These are phyloP conservation scores for Euborellia annulipes DNA, from an alignment of 1,140 invertebrate genomes.

Conservation along the genomic window DNA sequence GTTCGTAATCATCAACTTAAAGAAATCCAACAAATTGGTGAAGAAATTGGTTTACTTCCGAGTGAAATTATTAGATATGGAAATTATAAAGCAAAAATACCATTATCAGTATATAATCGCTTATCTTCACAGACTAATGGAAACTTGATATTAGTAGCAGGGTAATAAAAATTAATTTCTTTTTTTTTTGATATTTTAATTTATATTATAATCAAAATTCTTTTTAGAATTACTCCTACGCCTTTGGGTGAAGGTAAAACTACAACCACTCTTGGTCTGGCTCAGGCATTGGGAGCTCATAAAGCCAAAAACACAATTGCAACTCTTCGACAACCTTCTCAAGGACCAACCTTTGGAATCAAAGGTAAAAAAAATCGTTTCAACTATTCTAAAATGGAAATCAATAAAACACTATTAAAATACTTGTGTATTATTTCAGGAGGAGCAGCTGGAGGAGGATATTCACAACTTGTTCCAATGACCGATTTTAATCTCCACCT, in stretches of 20 bases:
- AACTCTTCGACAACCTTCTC: slow-evolving; percentile 93
- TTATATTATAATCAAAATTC: slow-evolving; percentile 3
- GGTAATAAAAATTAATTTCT: slow-evolving; percentile 41
- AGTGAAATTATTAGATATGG: slow-evolving; percentile 84
- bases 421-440: slow-evolving; percentile 30
- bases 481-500: slow-evolving; percentile 99
- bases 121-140: slow-evolving; percentile 53
- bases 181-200: slow-evolving; percentile 2
- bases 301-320: slow-evolving; percentile 78
- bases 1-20: slow-evolving; percentile 79
- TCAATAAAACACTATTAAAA: not conserved
- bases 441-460: slow-evolving; percentile 89
- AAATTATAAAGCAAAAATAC: slow-evolving; percentile 90
- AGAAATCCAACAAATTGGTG: slow-evolving; percentile 55
- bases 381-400: not conserved
- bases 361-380: slow-evolving; percentile 62
- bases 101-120: slow-evolving; percentile 62
- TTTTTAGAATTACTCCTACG: slow-evolving; percentile 79
- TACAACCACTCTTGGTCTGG: slow-evolving; percentile 86
- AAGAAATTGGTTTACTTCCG: slow-evolving; percentile 68
- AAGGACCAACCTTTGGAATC: slow-evolving; percentile 97
- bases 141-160: slow-evolving; percentile 89
- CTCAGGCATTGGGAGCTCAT: slow-evolving; percentile 80
- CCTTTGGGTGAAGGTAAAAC: slow-evolving; percentile 95
- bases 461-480: slow-evolving; percentile 95